These are phyloP conservation scores for Orbicella faveolata DNA, from an alignment of 64 coral and sea anemone genomes.

Conservation along the genomic window DNA sequence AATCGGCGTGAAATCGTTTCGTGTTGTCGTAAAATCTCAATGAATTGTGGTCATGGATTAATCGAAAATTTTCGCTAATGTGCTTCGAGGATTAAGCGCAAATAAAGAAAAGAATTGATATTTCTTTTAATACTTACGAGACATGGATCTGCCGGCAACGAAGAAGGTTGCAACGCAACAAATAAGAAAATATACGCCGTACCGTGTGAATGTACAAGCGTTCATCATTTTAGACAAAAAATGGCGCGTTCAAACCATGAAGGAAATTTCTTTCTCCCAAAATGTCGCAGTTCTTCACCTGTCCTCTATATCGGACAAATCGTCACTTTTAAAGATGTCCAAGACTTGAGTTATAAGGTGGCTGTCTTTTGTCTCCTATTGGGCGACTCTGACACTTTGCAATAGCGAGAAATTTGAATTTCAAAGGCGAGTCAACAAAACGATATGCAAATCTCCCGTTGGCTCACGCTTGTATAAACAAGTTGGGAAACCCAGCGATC, in stretches of 20 bases:
- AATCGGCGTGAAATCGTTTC: background rate
- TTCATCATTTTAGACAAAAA: background rate
- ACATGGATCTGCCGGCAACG: slow-evolving; percentile 4
- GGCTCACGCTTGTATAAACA: slow-evolving; percentile 14
- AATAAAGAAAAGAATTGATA: background rate
- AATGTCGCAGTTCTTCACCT: slow-evolving; percentile 2
- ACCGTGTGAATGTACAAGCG: background rate
- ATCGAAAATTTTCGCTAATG: slow-evolving; percentile 23
- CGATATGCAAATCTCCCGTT: slow-evolving; percentile 23
- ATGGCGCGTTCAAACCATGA: background rate
- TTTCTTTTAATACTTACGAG: slow-evolving; percentile 27
- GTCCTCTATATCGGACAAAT: background rate
- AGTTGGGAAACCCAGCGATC: background rate
- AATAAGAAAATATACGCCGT: background rate
- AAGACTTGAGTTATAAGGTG: slow-evolving; percentile 10
- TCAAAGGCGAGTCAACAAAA: slow-evolving; percentile 37
- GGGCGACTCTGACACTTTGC: slow-evolving; percentile 17
- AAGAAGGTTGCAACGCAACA: slow-evolving; percentile 2
- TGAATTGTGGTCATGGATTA: slow-evolving; percentile 10
- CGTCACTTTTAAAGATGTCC: slow-evolving; percentile 26
- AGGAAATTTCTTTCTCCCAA: background rate
- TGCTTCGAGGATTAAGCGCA: slow-evolving; percentile 7
- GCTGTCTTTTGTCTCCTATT: slow-evolving; percentile 11
- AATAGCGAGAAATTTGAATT: slow-evolving; percentile 36
- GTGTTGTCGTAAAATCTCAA: background rate